Base-by-base conservation (phyloP, 1,140 invertebrate genomes). In the Lordiphosa stackelbergi region DNA sequence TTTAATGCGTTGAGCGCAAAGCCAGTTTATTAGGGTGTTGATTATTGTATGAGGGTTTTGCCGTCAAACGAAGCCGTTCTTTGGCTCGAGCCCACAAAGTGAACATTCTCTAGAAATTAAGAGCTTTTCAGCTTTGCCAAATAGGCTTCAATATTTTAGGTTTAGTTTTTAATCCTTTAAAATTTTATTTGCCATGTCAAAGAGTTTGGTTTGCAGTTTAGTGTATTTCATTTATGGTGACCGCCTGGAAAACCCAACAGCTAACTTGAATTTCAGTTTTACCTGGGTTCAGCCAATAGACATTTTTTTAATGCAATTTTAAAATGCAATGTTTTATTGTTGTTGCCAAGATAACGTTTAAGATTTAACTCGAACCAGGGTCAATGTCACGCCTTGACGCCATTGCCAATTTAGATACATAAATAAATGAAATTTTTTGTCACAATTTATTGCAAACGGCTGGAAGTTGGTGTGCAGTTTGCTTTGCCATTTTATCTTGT, bases 351-450 rank as follows among this genome's bases (percentile, higher is more conserved):
- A 69, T 69, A 68, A 69, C 65, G 58, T 69, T 56, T 69, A 54
- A 51, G 54, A 38, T 69, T 53, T 47, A 53, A 54, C 46, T 46
- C 49, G 48, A 57, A 55, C 57, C 58, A 69, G 72, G 77, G 77
- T 83, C 77, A 83, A 77, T 83, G 77, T 83, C 78, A 62, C 77
- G 61, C 77, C 77, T 83, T 83, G 77, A 73, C 57, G 73, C 69
- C 64, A 41, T 57, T 57, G 70, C 58, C 61, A 66, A 58, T 72
- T 69, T 77, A 77, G 55, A 55, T 49, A 64, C 40, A 42, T 24
- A 24, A 1, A 24, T 6, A 24, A 24, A 24, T 77, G 28, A 31
- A 31, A 31, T 40, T 43, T 58, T 59, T 81, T 79, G 70, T 81
- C 70, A 81, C 75, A 79, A 79, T 79, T 81, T 79, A 79, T 79